Evolutionary conservation across 2,797 vertebrate species (phyloP).

Genomic region (Schizopygopsis malacanthus): DNA sequence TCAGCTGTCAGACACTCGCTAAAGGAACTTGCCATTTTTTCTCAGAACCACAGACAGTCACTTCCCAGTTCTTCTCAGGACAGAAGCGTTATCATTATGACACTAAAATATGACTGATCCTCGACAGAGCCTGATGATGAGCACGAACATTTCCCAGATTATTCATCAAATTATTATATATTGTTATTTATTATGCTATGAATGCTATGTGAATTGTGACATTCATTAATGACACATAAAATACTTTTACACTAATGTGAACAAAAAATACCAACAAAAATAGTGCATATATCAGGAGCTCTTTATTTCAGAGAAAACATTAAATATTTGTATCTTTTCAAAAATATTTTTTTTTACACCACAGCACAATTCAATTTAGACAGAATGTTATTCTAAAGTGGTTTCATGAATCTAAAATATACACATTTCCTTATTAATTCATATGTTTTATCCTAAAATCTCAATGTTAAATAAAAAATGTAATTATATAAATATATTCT

Average conservation of each 20-base stretch:
- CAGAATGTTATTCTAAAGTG: not conserved
- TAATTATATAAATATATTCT: too few relatives aligned
- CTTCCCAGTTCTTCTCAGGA: not conserved
- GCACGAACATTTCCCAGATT: not conserved
- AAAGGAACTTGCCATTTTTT: not conserved
- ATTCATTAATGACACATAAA: not conserved
- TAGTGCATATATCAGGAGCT: not conserved
- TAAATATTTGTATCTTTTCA: not conserved
- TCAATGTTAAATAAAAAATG: too few relatives aligned
- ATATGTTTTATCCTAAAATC: too few relatives aligned
- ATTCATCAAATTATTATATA: too few relatives aligned
- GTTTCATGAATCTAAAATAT: too few relatives aligned
- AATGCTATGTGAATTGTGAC: not conserved
- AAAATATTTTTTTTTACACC: not conserved
- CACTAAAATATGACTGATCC: not conserved
- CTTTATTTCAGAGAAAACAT: not conserved
- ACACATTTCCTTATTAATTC: too few relatives aligned
- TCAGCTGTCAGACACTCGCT: not conserved
- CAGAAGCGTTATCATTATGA: not conserved
- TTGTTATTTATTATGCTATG: not conserved
- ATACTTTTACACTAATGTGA: not conserved
- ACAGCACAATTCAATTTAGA: not conserved
- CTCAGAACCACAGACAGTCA: not conserved
- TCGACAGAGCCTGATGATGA: not conserved
- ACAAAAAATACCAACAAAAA: not conserved